Evolutionary conservation across 2,113 vertebrate genomes (phyloP).

Genomic region (Rostratula benghalensis): DNA sequence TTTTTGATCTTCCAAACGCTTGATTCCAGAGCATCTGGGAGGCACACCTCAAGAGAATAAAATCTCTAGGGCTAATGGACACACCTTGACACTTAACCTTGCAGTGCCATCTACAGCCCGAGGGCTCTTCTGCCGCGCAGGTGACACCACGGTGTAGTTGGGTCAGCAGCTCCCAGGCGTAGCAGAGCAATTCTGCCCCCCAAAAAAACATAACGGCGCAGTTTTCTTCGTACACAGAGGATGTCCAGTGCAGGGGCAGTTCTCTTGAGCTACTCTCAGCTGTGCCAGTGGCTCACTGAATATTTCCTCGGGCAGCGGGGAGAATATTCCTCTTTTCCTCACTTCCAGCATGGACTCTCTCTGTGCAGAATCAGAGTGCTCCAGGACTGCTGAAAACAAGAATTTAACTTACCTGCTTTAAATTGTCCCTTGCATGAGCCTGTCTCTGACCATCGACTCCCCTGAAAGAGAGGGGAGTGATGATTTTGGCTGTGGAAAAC

Average conservation of each 20-base stretch:
- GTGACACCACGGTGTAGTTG: neutral
- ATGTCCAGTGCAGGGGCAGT: neutral
- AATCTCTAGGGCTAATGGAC: neutral
- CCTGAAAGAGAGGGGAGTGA: neutral
- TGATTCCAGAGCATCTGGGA: neutral
- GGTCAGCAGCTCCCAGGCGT: neutral
- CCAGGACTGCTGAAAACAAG: neutral
- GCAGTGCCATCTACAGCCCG: constrained; percentile 41
- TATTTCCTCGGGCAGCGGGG: neutral
- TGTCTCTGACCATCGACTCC: neutral
- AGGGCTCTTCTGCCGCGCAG: neutral
- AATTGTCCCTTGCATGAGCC: neutral
- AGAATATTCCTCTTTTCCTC: neutral
- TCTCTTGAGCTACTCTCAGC: neutral
- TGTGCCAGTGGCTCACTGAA: neutral
- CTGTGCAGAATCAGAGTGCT: neutral
- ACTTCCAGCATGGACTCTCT: neutral
- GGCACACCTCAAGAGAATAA: neutral
- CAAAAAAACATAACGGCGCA: rapidly evolving
- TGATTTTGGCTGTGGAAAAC: neutral
- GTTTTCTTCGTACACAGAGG: neutral
- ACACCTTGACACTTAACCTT: neutral
- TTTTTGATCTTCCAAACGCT: neutral
- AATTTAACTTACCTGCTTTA: neutral
- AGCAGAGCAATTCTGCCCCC: neutral